Conservation (phyloP, 2,888 invertebrate species). For the Cyclophora punctaria region DNA sequence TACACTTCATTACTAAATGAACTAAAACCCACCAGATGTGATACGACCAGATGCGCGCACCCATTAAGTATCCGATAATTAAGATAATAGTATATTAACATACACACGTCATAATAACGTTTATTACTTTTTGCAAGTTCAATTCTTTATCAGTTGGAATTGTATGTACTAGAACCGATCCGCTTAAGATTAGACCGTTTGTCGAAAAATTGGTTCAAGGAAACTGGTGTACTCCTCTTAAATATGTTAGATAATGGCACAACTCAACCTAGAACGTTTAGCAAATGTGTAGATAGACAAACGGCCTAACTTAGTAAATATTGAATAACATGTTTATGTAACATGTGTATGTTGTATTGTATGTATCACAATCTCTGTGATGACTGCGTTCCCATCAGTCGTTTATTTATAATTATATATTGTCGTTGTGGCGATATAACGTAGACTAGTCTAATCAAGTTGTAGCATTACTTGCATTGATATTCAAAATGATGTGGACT, state of each 20-base stretch:
- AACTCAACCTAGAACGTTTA: background rate
- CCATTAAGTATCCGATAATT: too few species aligned
- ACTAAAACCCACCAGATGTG: too few species aligned
- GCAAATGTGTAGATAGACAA: slow-evolving; percentile 8
- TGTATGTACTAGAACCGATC: background rate
- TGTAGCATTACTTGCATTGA: slow-evolving; percentile 14
- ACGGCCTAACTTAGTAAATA: slow-evolving; percentile 14
- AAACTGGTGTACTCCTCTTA: too few species aligned
- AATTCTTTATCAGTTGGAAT: background rate
- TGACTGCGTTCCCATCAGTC: slow-evolving; percentile 33
- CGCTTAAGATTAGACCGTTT: too few species aligned
- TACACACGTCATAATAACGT: background rate
- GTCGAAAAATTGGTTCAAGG: too few species aligned
- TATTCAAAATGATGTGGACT: slow-evolving; percentile 30
- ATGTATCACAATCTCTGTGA: slow-evolving; percentile 23
- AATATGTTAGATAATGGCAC: too few species aligned
- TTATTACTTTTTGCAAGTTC: background rate
- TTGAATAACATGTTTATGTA: slow-evolving; percentile 9
- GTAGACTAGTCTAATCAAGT: slow-evolving; percentile 32
- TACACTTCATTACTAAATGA: too few species aligned
- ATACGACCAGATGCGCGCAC: too few species aligned
- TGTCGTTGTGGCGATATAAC: slow-evolving; percentile 16
- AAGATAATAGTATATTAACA: too few species aligned
- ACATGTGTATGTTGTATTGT: slow-evolving; percentile 21
- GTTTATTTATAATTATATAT: slow-evolving; percentile 15